Conservation (phyloP, 2,797 vertebrate species). For the Sorex maritimensis region DNA sequence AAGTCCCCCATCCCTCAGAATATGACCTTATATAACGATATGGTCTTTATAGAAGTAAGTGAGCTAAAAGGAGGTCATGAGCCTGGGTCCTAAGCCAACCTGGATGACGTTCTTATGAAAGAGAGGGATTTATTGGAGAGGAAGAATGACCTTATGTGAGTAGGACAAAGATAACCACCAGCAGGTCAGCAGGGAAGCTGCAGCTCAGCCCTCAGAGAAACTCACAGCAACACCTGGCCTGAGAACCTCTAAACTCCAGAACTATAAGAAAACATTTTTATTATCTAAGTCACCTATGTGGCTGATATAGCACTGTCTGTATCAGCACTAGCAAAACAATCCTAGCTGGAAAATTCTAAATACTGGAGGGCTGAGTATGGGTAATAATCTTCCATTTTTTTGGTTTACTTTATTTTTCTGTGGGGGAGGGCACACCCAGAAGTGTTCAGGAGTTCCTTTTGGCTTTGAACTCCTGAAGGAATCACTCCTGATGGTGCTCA, state of each 20-base stretch:
- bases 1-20: neutral
- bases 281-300: neutral
- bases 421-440: too few relatives aligned
- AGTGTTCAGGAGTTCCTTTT: too few relatives aligned
- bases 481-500: too few relatives aligned
- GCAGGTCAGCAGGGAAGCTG: neutral
- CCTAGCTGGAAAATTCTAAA: neutral
- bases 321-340: neutral
- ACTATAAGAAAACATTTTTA: neutral
- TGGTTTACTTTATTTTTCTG: too few relatives aligned
- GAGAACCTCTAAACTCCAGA: neutral
- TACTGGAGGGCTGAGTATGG: neutral
- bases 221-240: neutral
- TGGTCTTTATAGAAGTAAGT: neutral
- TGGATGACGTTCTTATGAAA: neutral
- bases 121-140: neutral
- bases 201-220: neutral
- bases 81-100: neutral
- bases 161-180: too few relatives aligned
- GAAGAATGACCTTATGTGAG: neutral
- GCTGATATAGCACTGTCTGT: neutral
- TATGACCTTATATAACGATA: neutral
- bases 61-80: neutral
- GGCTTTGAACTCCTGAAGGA: too few relatives aligned
- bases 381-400: neutral